Evolutionary conservation across 2,888 invertebrate species (phyloP), one percentile per base, ranked within the genome.

Genomic region (Acleris sparsana): DNA sequence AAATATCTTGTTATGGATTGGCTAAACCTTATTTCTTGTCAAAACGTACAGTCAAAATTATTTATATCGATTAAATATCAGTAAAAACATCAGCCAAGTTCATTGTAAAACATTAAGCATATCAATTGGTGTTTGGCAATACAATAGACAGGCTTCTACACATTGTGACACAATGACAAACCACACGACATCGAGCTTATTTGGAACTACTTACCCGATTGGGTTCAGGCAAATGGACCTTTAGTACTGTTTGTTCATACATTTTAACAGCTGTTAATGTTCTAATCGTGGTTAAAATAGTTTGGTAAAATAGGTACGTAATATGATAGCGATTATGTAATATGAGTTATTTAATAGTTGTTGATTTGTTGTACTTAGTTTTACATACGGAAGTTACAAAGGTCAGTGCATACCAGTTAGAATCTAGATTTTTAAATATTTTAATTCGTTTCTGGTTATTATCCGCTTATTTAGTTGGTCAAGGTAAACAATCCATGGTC

Each of bases 81-180:
- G 33, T 33, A 33, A 33, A 9, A 33, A 33, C 33, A 33, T 33
- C 33, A 11, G 3, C 33, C 33, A 11, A 33, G 33, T 33, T 33
- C 44, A 62, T 52, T 59, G 59, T 51, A 33, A 33, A 44, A 29
- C 33, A 53, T 48, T 55, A 43, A n/a, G 43, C 56, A 46, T 66
- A 62, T 53, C 52, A 57, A 61, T 66, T 52, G 56, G 46, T 18
- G 48, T 66, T 44, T 61, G 66, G 61, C 61, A 62, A 62, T 48
- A 57, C 61, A 66, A 66, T 66, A 66, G 61, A 57, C 57, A 48
- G 56, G 51, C 65, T 53, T 60, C 52, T 52, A 39, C 52, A 66
- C 61, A 56, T 66, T 66, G 66, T 61, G 66, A 62, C 66, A 66
- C 56, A 52, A 52, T 60, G 66, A 66, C 61, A 62, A 53, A 62